These are phyloP conservation scores for Cynoglossus semilaevis DNA, from an alignment of 2,113 vertebrate species.

Conservation along the genomic window DNA sequence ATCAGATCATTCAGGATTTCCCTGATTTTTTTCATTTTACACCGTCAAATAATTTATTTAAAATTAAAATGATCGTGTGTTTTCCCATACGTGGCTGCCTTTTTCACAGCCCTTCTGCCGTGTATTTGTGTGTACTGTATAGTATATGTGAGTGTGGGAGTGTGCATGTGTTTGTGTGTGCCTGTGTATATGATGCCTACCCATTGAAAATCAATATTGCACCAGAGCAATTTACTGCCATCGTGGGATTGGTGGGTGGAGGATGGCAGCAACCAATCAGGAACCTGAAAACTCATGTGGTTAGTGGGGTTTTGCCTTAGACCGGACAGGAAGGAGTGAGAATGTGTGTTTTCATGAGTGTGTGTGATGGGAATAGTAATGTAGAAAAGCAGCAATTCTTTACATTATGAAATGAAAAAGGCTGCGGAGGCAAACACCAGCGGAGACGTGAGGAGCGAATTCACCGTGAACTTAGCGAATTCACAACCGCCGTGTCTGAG, in stretches of 20 bases:
- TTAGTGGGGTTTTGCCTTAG: constrained; percentile 1
- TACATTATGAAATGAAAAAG: constrained; percentile 8
- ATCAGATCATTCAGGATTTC: neutral
- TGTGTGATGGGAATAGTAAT: constrained; percentile 20
- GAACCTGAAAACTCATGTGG: constrained; percentile 5
- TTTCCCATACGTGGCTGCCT: too few species aligned
- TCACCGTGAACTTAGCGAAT: neutral
- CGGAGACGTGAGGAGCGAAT: neutral
- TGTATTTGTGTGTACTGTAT: neutral
- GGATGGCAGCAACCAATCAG: constrained; percentile 22
- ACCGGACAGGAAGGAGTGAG: neutral
- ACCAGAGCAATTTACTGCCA: constrained; percentile 21
- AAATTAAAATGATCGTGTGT: neutral
- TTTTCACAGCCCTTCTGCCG: neutral
- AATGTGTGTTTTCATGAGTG: constrained; percentile 3
- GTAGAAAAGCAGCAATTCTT: constrained; percentile 16
- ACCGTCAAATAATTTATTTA: too few species aligned
- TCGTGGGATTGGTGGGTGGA: constrained; percentile 24
- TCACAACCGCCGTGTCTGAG: too few species aligned
- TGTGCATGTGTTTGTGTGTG: neutral
- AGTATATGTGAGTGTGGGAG: neutral
- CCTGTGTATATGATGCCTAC: constrained; percentile 3
- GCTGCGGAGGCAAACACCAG: neutral
- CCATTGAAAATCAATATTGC: constrained; percentile 46
- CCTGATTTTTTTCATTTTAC: neutral